Evolutionary conservation across 1,140 invertebrate species (phyloP).

Genomic region (Latrodectus geometricus): DNA sequence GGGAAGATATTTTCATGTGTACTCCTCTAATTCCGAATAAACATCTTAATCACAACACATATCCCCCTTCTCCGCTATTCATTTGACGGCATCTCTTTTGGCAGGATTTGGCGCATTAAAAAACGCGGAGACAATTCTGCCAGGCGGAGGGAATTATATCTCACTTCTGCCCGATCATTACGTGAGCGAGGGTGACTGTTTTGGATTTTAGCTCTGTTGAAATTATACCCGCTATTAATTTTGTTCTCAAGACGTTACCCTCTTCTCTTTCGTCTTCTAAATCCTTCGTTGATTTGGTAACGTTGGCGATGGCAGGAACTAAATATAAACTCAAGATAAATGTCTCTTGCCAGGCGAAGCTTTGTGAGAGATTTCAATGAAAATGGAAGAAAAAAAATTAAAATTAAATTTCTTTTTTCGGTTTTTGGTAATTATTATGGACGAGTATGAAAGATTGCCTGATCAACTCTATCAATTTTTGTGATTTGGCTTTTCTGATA

Average conservation of each 20-base stretch:
- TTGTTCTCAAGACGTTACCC: background rate
- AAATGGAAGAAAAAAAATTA: background rate
- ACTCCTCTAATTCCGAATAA: too few relatives aligned
- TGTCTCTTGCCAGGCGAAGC: slow-evolving; percentile 13
- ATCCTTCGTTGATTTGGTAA: slow-evolving; percentile 23
- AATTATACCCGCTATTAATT: slow-evolving; percentile 51
- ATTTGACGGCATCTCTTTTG: background rate
- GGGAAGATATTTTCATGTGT: too few relatives aligned
- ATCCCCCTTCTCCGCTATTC: too few relatives aligned
- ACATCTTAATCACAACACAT: too few relatives aligned
- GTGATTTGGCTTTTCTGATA: too few relatives aligned
- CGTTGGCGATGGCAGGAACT: slow-evolving; percentile 10
- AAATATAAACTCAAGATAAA: slow-evolving; percentile 37
- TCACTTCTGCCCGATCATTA: slow-evolving; percentile 15
- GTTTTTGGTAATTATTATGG: background rate
- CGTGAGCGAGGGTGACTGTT: slow-evolving; percentile 33
- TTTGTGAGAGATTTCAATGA: slow-evolving; percentile 6
- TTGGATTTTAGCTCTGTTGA: slow-evolving; percentile 37
- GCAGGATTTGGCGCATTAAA: slow-evolving; percentile 16
- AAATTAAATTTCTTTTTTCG: background rate
- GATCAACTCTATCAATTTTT: background rate
- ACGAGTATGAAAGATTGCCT: background rate
- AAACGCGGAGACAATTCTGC: slow-evolving; percentile 16
- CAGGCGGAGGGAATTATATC: slow-evolving; percentile 8
- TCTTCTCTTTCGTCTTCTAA: background rate